Evolutionary conservation across 2,888 invertebrate genomes (phyloP), one percentile per base, ranked within the genome.

Genomic region (Hydroisotoma schaefferi): DNA sequence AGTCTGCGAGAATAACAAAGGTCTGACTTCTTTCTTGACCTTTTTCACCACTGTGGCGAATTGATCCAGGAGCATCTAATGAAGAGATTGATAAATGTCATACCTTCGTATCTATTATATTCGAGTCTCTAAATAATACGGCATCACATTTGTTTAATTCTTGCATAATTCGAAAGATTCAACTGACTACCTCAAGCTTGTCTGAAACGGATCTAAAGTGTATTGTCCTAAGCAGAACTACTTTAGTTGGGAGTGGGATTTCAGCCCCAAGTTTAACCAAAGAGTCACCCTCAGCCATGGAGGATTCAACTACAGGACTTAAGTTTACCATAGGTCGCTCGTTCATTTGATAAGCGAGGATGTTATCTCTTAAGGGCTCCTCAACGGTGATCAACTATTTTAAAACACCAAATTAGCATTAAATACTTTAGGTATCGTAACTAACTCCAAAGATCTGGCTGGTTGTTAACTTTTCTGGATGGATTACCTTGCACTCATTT

Each of bases 21-120:
- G 90, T n/a, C 94, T 84, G 18, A 94, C 90, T 78, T 94, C 94
- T 46, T 87, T 78, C 74, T 91, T 90, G 0, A 91, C 90, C 28
- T 85, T 83, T 55, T 84, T 82, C 0, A 89, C 86, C 2, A 86
- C 86, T 48, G 81, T 79, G 29, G 87, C 78, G 73, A 89, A 89
- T 76, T 88, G 85, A 75, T 88, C 86, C 59, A 91, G 81, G 44
- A 91, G 81, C 75, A 88, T 84, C 85, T 90, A 78, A 28, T n/a
- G 4, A 15, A 15, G 33, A 15, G 33, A 33, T 33, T 33, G 8
- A 15, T 33, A 33, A 10, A 33, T 10, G 15, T 10, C 8, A 33
- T 33, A 33, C 15, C 8, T 33, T 33, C 33, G 15, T 33, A 15
- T 33, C 33, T 10, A 33, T 33, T 10, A 33, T 6, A 10, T 33